Conservation (phyloP, 2,797 vertebrate species). For the Rhincodon typus region DNA sequence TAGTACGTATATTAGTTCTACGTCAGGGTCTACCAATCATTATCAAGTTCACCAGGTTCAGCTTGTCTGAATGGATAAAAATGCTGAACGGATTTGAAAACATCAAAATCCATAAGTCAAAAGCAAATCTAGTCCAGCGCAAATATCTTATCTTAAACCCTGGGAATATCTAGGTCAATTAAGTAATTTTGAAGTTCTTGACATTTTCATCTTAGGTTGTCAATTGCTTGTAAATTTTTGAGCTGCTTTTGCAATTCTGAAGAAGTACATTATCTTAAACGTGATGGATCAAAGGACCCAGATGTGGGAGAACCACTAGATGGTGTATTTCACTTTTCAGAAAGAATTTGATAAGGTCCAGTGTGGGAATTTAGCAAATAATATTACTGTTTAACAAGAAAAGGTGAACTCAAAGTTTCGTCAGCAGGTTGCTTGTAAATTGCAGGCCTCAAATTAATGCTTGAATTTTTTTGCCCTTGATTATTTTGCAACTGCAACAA, state of each 20-base stretch:
- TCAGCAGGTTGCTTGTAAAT: not conserved
- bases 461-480: not conserved
- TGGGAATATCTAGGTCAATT: not conserved
- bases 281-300: not conserved
- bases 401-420: not conserved
- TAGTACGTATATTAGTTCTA: not conserved
- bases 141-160: not conserved
- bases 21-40: not conserved
- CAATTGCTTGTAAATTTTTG: not conserved
- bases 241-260: not conserved
- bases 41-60: not conserved
- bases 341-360: no score
- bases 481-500: not conserved
- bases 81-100: not conserved
- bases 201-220: not conserved
- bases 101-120: not conserved
- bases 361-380: not conserved
- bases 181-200: not conserved
- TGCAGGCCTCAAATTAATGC: not conserved
- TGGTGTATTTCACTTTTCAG: no score
- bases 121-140: not conserved
- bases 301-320: no score
- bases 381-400: no score
- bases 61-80: not conserved
- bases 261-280: not conserved